Percentiles rank a stretch among this genome's conserved stretches.
These are phyloP conservation scores for Chydorus sphaericus DNA, from an alignment of 2,888 invertebrate species.

Conservation along the genomic window DNA sequence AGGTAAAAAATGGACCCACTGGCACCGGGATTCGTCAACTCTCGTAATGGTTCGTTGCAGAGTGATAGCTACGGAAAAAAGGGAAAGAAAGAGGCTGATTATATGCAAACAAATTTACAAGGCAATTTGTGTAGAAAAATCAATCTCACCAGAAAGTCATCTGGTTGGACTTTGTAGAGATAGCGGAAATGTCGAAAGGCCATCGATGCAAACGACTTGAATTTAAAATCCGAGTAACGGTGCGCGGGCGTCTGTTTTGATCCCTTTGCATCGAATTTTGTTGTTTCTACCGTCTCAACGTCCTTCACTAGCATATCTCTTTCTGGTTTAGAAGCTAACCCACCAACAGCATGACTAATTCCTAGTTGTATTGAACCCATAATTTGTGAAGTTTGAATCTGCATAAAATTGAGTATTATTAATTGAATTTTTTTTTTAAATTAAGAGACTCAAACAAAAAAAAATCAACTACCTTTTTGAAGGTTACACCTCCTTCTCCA, in stretches of 20 bases:
- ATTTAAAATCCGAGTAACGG: constrained; percentile 88
- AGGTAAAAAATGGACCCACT: constrained; percentile 99
- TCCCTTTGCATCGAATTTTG: constrained; percentile 88
- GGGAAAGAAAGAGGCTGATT: neutral
- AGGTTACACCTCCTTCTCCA: constrained; percentile 95
- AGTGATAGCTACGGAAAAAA: constrained; percentile 69
- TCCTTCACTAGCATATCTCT: constrained; percentile 95
- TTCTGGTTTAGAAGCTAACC: constrained; percentile 91
- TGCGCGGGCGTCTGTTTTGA: constrained; percentile 96
- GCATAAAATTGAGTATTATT: constrained; percentile 15
- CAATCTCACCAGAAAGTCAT: constrained; percentile 86
- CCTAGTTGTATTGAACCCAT: constrained; percentile 98
- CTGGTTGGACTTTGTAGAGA: constrained; percentile 95
- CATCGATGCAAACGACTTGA: constrained; percentile 98
- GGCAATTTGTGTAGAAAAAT: neutral
- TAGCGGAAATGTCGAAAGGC: constrained; percentile 99
- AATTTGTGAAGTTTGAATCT: constrained; percentile 83
- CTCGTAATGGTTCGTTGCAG: constrained; percentile 85
- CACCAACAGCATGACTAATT: constrained; percentile 70
- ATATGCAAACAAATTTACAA: too few relatives aligned
- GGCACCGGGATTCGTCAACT: constrained; percentile 96
- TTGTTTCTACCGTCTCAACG: constrained; percentile 97
- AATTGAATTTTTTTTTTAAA: too few relatives aligned
- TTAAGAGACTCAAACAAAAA: neutral
- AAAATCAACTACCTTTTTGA: constrained; percentile 58